phyloP scores from a whole-genome alignment of 2,888 invertebrate genomes.

The Acanthosepion lycidas region DNA sequence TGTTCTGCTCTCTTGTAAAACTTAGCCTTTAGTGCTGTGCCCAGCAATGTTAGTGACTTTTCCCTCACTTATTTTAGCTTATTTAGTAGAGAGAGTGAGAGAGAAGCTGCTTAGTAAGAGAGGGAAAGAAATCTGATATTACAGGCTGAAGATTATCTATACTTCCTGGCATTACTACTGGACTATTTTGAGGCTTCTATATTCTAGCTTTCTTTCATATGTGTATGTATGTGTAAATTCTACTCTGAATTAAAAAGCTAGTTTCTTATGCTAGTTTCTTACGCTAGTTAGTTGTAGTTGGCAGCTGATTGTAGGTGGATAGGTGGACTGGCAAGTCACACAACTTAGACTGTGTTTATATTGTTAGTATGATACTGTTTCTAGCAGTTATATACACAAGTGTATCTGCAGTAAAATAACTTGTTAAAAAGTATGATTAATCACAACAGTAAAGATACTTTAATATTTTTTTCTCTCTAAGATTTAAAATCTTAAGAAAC shows the following conservation, averaged over 20 bases:
- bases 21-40: not conserved
- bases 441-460: not conserved
- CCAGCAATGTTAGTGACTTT: not conserved
- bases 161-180: slow-evolving; percentile 45
- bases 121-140: slow-evolving; percentile 38
- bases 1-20: not conserved
- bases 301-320: slow-evolving; percentile 42
- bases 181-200: slow-evolving; percentile 44
- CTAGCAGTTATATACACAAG: not conserved
- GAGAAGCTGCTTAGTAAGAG: not conserved
- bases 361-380: not conserved
- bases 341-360: not conserved
- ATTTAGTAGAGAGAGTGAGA: not conserved
- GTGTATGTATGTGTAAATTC: slow-evolving; percentile 6
- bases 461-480: not conserved
- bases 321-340: not conserved
- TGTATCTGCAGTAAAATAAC: not conserved
- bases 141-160: slow-evolving; percentile 40
- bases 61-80: not conserved
- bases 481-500: not conserved
- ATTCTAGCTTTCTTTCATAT: not conserved
- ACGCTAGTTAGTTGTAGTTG: slow-evolving; percentile 35
- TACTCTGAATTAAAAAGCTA: not conserved
- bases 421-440: not conserved
- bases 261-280: slow-evolving; percentile 15